These are phyloP conservation scores for Pseudoips prasinana DNA, from an alignment of 2,888 invertebrate species.

Conservation along the genomic window DNA sequence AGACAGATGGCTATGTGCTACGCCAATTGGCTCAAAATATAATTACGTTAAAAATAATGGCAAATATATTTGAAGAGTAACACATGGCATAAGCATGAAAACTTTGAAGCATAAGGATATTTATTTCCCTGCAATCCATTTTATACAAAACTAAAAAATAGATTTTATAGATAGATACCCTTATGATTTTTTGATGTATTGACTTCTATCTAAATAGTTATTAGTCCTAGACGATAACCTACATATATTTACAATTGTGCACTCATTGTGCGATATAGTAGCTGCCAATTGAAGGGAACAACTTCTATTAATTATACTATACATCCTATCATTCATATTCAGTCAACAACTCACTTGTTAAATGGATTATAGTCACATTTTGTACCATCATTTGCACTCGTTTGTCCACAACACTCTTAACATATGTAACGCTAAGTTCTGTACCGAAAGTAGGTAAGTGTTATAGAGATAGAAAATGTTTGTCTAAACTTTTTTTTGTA, in stretches of 20 bases:
- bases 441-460: conserved; percentile 25
- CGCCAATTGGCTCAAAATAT: too few species aligned
- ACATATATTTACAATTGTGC: conserved; percentile 67
- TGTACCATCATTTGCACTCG: conserved; percentile 67
- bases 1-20: too few species aligned
- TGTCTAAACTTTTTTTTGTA: conserved; percentile 29
- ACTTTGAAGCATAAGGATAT: too few species aligned
- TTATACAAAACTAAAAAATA: conserved; percentile 25
- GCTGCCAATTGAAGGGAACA: conserved; percentile 75
- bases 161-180: conserved; percentile 5
- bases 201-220: conserved; percentile 66
- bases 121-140: conserved; percentile 6
- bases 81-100: too few species aligned
- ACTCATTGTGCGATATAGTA: conserved; percentile 56
- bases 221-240: conserved; percentile 65
- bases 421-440: conserved; percentile 25
- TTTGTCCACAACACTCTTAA: conserved; percentile 25
- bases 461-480: conserved; percentile 35
- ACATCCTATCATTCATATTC: conserved; percentile 43
- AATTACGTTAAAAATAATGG: too few species aligned
- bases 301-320: conserved; percentile 30
- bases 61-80: too few species aligned
- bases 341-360: conserved; percentile 52
- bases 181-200: conserved; percentile 40
- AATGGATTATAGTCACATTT: conserved; percentile 73